Evolutionary conservation across 2,797 vertebrate genomes (phyloP), one percentile per base, ranked within the genome.

Genomic region (Valencia hispanica): DNA sequence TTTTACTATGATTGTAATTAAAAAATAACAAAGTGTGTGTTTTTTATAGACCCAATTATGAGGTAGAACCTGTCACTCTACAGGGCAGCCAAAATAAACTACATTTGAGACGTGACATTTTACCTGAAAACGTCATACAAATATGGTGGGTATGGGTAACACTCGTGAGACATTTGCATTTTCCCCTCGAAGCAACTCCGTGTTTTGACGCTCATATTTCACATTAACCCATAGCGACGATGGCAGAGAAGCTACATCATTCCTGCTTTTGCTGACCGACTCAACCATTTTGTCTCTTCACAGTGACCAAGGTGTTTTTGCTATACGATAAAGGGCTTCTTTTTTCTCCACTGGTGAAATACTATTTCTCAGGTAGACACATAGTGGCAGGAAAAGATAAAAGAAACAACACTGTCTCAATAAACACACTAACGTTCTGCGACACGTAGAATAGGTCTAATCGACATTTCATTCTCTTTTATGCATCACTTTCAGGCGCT

Each of bases 211-310:
- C 57, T 69, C 27, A 68, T 68, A 72, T 75, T 80, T 78, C 74
- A 80, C 50, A 78, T 63, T 74, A 75, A 78, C 57, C 25, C 2
- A 25, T 70, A 74, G 43, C 77, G 63, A 87, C 72, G 51, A 48
- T 75, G 82, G 76, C 79, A 76, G 77, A 77, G 81, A 59, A 79
- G 79, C 79, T 66, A 72, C 82, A 70, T 90, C 86, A 83, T 73
- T 85, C 77, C 80, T 59, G 70, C 79, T 84, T 78, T 50, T 79
- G 55, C 88, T 86, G 84, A 84, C 83, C 89, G 86, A 88, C 81
- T 92, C 86, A 2, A 86, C 82, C 79, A 70, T 75, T 91, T 83
- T 75, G 78, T 90, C 78, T 90, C 87, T 79, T 90, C 87, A 81
- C 82, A 87, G 77, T 77, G 53, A 73, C 80, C 75, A 68, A 79